These are phyloP conservation scores for Kryphioiulus occultus DNA, from an alignment of 2,888 invertebrate species.

Conservation along the genomic window DNA sequence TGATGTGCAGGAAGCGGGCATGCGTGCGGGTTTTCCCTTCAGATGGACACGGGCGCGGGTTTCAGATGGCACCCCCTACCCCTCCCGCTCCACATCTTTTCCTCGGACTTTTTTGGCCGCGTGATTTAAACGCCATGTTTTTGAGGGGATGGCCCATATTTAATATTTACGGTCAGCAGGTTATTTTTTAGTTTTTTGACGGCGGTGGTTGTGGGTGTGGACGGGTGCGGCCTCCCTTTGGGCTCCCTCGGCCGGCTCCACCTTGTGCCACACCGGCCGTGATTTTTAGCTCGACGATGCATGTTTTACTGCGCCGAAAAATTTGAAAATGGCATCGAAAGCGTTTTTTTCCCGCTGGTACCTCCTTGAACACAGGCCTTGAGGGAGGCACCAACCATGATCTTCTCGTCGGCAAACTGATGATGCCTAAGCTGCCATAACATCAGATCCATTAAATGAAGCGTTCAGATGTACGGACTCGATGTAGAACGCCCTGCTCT, in stretches of 20 bases:
- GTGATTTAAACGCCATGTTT: not conserved
- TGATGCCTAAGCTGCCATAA: not conserved
- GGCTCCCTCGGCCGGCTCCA: not conserved
- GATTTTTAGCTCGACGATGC: not conserved
- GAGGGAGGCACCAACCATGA: not conserved
- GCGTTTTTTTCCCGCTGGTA: not conserved
- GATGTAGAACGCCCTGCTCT: not conserved
- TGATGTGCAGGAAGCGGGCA: not conserved
- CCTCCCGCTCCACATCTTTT: not conserved
- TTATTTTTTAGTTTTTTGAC: not conserved
- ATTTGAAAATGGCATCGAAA: not conserved
- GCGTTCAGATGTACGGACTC: not conserved
- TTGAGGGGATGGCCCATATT: not conserved
- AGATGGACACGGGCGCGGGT: not conserved
- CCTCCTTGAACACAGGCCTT: not conserved
- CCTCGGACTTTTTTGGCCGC: not conserved
- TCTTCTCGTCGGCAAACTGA: not conserved
- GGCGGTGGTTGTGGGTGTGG: not conserved
- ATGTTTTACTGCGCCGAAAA: not conserved
- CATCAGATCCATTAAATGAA: not conserved
- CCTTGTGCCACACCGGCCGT: constrained; percentile 15
- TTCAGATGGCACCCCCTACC: not conserved
- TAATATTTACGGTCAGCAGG: constrained; percentile 1
- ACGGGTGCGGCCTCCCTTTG: constrained; percentile 12
- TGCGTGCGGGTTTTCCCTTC: constrained; percentile 1